These are phyloP conservation scores for Caenorhabditis doughertyi DNA, from an alignment of 2,888 invertebrate species.

Conservation along the genomic window DNA sequence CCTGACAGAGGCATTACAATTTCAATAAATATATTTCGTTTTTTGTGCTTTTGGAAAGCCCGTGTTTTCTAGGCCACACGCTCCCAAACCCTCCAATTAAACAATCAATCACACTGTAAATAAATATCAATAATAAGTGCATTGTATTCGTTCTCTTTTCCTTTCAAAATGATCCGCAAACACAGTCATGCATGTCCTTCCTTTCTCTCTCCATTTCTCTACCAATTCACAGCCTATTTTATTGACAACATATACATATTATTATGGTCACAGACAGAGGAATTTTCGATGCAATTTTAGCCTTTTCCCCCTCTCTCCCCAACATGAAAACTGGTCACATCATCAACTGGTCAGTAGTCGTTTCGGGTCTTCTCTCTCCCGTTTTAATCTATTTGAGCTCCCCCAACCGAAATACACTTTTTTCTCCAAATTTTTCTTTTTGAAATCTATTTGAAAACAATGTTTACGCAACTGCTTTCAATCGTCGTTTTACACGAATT, in stretches of 20 bases:
- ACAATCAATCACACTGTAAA: background rate
- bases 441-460: background rate
- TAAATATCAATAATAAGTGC: background rate
- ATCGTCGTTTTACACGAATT: conserved; percentile 34
- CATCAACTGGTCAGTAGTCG: conserved; percentile 43
- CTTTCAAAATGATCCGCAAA: conserved; percentile 43
- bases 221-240: conserved; percentile 12
- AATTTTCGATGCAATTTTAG: conserved; percentile 1
- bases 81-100: too few relatives aligned
- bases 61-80: too few relatives aligned
- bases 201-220: conserved; percentile 8
- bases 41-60: too few relatives aligned
- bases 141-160: background rate
- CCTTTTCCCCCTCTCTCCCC: background rate
- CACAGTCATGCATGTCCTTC: conserved; percentile 40
- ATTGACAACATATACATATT: conserved; percentile 30
- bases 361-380: background rate
- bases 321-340: conserved; percentile 43
- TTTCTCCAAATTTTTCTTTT: conserved; percentile 23
- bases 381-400: conserved; percentile 58
- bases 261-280: background rate
- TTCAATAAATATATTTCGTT: too few relatives aligned
- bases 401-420: too few relatives aligned
- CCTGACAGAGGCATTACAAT: too few relatives aligned
- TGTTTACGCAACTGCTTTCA: conserved; percentile 38